Conservation (phyloP, 1,140 invertebrate species). For the Atta texana region DNA sequence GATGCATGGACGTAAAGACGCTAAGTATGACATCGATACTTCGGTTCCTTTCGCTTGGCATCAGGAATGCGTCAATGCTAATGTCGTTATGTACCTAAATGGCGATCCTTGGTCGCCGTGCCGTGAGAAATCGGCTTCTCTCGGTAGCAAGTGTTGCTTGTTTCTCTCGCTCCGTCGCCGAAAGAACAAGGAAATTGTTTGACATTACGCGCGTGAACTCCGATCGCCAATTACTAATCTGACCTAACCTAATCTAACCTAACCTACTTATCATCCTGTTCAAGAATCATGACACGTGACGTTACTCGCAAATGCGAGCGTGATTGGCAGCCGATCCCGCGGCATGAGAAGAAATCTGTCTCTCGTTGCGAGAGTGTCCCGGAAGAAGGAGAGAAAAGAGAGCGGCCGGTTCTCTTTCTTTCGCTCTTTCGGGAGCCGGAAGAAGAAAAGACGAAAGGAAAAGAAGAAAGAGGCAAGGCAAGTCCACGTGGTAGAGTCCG, state of each 20-base stretch:
- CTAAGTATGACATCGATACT: constrained; percentile 33
- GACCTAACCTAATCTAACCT: too few relatives aligned
- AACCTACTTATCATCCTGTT: not conserved
- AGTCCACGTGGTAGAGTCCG: constrained; percentile 75
- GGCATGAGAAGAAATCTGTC: not conserved
- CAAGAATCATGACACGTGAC: too few relatives aligned
- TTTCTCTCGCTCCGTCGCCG: not conserved
- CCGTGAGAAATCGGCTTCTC: constrained; percentile 62
- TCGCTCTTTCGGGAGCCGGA: not conserved
- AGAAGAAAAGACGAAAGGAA: constrained; percentile 30
- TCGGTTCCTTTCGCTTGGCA: not conserved
- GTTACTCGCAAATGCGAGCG: too few relatives aligned
- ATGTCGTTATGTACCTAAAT: constrained; percentile 1
- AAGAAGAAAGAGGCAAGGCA: constrained; percentile 37
- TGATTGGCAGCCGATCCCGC: not conserved
- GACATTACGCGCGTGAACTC: not conserved
- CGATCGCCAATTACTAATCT: not conserved
- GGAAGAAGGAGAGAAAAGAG: not conserved
- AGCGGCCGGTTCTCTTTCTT: not conserved
- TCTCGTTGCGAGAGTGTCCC: not conserved
- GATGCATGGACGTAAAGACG: not conserved
- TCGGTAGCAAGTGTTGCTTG: not conserved
- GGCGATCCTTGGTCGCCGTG: not conserved
- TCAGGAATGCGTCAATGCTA: not conserved
- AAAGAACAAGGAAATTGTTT: not conserved